Conservation (phyloP, 2,113 vertebrate species). For the Myxocyprinus asiaticus region DNA sequence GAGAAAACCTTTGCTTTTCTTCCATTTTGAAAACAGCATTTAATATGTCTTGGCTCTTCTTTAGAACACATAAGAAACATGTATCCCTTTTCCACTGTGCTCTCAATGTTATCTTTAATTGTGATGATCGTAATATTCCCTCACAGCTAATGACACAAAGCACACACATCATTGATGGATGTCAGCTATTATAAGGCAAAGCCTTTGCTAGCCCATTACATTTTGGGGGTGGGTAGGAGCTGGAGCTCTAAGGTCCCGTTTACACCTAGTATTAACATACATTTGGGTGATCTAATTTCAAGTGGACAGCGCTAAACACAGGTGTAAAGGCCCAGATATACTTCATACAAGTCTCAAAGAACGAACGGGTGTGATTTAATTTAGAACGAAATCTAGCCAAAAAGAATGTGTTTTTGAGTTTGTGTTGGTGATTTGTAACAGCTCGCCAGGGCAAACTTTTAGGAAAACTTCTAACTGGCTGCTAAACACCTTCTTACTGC, state of each 20-base stretch:
- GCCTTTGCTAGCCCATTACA: constrained; percentile 45
- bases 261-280: constrained; percentile 5
- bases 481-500: no score
- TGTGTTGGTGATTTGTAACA: no score
- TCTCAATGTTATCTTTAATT: constrained; percentile 40
- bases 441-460: no score
- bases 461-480: no score
- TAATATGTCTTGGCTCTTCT: constrained; percentile 9
- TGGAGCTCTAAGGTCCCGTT: constrained; percentile 35
- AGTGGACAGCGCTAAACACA: neutral
- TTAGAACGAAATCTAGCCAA: no score
- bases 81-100: constrained; percentile 10
- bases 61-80: constrained; percentile 20
- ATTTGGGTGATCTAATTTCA: constrained; percentile 9
- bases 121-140: constrained; percentile 47
- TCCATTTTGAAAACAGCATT: neutral
- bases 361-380: no score
- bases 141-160: constrained; percentile 49
- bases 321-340: neutral
- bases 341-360: no score
- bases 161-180: constrained; percentile 56
- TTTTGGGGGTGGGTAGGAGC: constrained; percentile 22
- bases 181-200: constrained; percentile 55
- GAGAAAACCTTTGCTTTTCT: neutral
- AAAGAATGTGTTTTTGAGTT: no score